Conservation (phyloP, 2,113 vertebrate species). For the Labeo rohita region DNA sequence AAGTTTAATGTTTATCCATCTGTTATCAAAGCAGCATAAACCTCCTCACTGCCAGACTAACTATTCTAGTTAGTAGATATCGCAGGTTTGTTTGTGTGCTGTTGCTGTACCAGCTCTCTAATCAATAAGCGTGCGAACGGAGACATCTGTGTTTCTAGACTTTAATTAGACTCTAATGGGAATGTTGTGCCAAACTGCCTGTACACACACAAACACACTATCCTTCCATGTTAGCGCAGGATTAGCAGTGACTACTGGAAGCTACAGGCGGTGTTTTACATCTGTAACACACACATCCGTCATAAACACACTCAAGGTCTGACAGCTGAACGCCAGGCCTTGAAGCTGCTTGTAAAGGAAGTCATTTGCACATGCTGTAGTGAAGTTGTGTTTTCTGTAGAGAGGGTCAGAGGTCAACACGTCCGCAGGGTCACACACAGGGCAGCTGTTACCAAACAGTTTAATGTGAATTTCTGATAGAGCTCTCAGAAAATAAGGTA, state of each 20-base stretch:
- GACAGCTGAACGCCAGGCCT: neutral
- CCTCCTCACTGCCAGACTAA: neutral
- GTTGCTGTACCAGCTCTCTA: slow-evolving; percentile 21
- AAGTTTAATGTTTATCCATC: slow-evolving; percentile 25
- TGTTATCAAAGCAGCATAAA: slow-evolving; percentile 12
- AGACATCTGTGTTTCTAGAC: slow-evolving; percentile 9
- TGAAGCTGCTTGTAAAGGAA: neutral
- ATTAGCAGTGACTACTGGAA: neutral
- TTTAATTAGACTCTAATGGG: neutral
- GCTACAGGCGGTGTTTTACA: neutral
- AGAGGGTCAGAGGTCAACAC: neutral
- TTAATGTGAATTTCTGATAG: too few species aligned
- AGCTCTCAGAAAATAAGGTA: too few species aligned
- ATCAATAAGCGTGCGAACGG: neutral
- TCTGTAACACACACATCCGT: neutral
- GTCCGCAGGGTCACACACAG: neutral
- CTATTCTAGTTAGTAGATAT: neutral
- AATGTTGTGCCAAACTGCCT: neutral
- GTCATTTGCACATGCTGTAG: neutral
- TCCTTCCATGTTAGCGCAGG: neutral
- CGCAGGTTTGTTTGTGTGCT: slow-evolving; percentile 1
- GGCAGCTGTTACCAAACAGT: neutral
- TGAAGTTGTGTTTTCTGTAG: neutral
- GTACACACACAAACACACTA: neutral
- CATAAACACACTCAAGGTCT: neutral